Evolutionary conservation across 2,888 invertebrate genomes (phyloP).

Genomic region (Hypolimnas misippus): DNA sequence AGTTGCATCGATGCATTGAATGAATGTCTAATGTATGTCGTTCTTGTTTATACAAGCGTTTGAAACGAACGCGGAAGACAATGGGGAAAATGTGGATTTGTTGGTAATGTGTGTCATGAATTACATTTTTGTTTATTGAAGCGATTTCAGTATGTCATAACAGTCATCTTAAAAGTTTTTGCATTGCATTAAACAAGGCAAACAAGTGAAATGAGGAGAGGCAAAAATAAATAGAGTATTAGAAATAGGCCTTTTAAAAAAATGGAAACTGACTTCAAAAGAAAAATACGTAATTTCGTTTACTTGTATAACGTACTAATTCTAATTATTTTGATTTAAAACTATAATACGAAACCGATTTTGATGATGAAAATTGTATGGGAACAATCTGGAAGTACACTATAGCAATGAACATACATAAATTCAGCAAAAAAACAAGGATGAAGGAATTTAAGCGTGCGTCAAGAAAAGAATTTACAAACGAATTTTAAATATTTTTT

Average conservation of each 20-base stretch:
- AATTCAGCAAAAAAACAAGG: too few species aligned
- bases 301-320: too few species aligned
- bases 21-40: conserved; percentile 72
- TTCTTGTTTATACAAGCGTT: conserved; percentile 56
- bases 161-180: not conserved
- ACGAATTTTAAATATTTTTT: too few species aligned
- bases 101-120: conserved; percentile 14
- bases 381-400: too few species aligned
- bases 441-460: too few species aligned
- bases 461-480: too few species aligned
- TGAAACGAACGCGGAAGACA: conserved; percentile 39
- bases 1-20: conserved; percentile 59
- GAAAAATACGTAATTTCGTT: too few species aligned
- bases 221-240: not conserved
- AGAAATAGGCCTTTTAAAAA: not conserved
- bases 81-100: conserved; percentile 27
- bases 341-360: too few species aligned
- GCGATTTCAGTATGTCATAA: conserved; percentile 5
- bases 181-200: not conserved
- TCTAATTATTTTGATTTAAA: too few species aligned
- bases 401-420: too few species aligned
- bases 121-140: conserved; percentile 11
- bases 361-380: too few species aligned
- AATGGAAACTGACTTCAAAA: too few species aligned
- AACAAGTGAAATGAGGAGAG: not conserved